These are phyloP conservation scores for Ctenoplectra terminalis DNA, from an alignment of 1,140 invertebrate species.

Conservation along the genomic window DNA sequence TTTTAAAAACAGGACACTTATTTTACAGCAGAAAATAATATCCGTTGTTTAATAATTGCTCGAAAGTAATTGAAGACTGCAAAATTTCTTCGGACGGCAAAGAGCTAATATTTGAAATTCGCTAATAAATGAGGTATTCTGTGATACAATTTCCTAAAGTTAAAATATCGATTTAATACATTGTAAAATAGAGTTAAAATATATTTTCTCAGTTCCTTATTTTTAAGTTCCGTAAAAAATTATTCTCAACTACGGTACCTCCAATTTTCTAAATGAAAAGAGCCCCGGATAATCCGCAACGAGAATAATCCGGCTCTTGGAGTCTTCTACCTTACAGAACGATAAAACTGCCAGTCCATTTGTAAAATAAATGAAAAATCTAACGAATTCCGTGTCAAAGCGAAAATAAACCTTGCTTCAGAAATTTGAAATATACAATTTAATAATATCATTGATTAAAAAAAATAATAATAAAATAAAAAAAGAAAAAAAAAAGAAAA, in stretches of 20 bases:
- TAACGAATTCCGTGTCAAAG: not conserved
- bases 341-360: not conserved
- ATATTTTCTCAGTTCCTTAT: too few relatives aligned
- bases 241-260: not conserved
- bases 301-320: not conserved
- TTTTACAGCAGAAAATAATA: too few relatives aligned
- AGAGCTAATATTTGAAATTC: too few relatives aligned
- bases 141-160: too few relatives aligned
- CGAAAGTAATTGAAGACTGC: too few relatives aligned
- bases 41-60: too few relatives aligned
- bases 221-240: not conserved
- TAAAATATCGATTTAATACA: not conserved
- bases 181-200: too few relatives aligned
- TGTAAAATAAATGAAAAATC: not conserved
- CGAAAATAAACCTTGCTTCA: too few relatives aligned
- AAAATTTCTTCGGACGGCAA: too few relatives aligned
- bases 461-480: constrained; percentile 5
- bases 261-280: not conserved
- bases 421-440: not conserved
- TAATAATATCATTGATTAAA: not conserved
- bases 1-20: too few relatives aligned
- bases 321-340: not conserved
- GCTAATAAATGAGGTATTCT: too few relatives aligned
- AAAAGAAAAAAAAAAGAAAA: too few relatives aligned
- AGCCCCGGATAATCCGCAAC: not conserved